phyloP scores from a whole-genome alignment of 2,797 vertebrate species.

The Halcyon smyrnensis region DNA sequence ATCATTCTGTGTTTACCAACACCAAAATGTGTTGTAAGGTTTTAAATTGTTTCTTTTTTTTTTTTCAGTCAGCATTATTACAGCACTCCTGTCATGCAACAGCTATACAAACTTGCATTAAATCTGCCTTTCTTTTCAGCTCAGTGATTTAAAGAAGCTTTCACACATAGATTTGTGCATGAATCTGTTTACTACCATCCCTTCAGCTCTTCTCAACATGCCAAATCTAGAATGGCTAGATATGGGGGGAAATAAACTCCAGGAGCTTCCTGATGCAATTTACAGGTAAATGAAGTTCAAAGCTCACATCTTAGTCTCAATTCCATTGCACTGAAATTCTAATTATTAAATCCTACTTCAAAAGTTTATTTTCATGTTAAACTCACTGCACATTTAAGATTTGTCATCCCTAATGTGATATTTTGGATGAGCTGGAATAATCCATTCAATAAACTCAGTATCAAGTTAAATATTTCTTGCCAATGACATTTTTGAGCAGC shows the following conservation, averaged over 20 bases:
- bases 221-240: slow-evolving; percentile 93
- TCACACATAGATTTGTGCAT: slow-evolving; percentile 92
- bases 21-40: neutral
- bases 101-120: neutral
- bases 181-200: slow-evolving; percentile 88
- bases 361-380: neutral
- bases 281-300: slow-evolving; percentile 82
- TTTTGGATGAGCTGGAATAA: neutral
- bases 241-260: slow-evolving; percentile 90
- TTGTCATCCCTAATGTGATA: neutral
- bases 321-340: neutral
- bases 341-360: neutral
- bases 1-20: neutral
- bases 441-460: neutral
- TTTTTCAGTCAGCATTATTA: neutral
- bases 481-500: neutral
- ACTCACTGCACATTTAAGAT: neutral
- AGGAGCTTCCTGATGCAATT: slow-evolving; percentile 86
- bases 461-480: neutral
- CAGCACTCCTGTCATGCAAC: neutral
- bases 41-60: neutral
- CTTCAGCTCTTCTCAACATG: slow-evolving; percentile 86
- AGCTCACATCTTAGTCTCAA: neutral
- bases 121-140: slow-evolving; percentile 72
- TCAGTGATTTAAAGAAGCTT: slow-evolving; percentile 85